Evolutionary conservation across 2,888 invertebrate species (phyloP).

Genomic region (Folsomia candida): DNA sequence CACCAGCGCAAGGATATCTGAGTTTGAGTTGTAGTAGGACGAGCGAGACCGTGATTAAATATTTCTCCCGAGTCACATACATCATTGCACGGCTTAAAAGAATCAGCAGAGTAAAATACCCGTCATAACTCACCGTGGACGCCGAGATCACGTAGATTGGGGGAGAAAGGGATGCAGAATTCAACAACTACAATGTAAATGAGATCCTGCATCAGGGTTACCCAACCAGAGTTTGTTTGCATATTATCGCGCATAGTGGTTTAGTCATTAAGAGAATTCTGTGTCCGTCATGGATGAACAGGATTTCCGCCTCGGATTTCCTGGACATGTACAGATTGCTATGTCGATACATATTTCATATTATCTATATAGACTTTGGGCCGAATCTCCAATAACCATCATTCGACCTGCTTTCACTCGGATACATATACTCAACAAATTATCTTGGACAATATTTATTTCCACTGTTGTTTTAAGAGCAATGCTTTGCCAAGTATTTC

Average conservation of each 20-base stretch:
- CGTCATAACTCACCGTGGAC: not conserved
- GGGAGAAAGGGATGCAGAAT: not conserved
- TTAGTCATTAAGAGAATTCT: not conserved
- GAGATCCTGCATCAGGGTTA: not conserved
- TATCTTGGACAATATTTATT: too few relatives aligned
- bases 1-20: too few relatives aligned
- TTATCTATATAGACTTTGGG: too few relatives aligned
- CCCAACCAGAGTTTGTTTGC: not conserved
- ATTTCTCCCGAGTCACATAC: not conserved
- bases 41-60: not conserved
- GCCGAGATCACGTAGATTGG: not conserved
- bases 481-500: not conserved
- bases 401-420: too few relatives aligned
- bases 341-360: slow-evolving; percentile 23
- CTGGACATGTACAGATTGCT: slow-evolving; percentile 23
- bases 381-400: too few relatives aligned
- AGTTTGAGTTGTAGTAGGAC: not conserved
- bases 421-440: too few relatives aligned
- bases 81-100: not conserved
- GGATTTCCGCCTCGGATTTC: slow-evolving; percentile 27
- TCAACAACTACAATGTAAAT: too few relatives aligned
- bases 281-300: slow-evolving; percentile 14
- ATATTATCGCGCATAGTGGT: not conserved
- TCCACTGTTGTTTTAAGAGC: slow-evolving; percentile 7
- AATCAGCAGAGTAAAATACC: not conserved